Percentiles rank a stretch among this genome's conserved stretches.
Evolutionary conservation across 2,113 vertebrate species (phyloP).

Genomic region (Nothoprocta pentlandii): DNA sequence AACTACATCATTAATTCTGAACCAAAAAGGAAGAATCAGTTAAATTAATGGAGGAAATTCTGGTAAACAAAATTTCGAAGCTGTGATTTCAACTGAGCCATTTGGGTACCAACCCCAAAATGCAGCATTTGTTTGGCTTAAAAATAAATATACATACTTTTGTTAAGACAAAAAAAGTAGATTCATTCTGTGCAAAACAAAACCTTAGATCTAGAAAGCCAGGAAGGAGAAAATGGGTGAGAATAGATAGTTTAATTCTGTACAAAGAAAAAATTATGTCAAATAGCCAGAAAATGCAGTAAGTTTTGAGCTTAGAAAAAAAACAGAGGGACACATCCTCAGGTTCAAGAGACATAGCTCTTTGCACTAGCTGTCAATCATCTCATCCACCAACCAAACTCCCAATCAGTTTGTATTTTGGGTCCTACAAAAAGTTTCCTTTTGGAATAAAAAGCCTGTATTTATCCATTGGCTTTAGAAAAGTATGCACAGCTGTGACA

Average conservation of each 20-base stretch:
- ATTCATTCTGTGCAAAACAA: constrained; percentile 9
- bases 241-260: constrained; percentile 47
- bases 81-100: neutral
- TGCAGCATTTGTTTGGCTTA: neutral
- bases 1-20: constrained; percentile 50
- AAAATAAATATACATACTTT: constrained; percentile 22
- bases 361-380: constrained; percentile 8
- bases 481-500: constrained; percentile 76
- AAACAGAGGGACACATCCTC: neutral
- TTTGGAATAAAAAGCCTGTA: constrained; percentile 63
- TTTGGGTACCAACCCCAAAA: constrained; percentile 27
- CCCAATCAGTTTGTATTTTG: constrained; percentile 29
- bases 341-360: neutral
- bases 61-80: constrained; percentile 31
- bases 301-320: neutral
- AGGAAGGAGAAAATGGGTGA: constrained; percentile 14
- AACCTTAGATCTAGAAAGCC: neutral
- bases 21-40: constrained; percentile 41
- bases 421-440: constrained; percentile 42
- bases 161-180: neutral
- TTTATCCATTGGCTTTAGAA: constrained; percentile 60
- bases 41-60: constrained; percentile 13
- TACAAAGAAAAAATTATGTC: constrained; percentile 49
- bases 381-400: constrained; percentile 33
- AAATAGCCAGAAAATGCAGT: neutral